Percentiles rank a stretch among this genome's conserved stretches.
Evolutionary conservation across 2,113 vertebrate species (phyloP).

Genomic region (Passer domesticus): DNA sequence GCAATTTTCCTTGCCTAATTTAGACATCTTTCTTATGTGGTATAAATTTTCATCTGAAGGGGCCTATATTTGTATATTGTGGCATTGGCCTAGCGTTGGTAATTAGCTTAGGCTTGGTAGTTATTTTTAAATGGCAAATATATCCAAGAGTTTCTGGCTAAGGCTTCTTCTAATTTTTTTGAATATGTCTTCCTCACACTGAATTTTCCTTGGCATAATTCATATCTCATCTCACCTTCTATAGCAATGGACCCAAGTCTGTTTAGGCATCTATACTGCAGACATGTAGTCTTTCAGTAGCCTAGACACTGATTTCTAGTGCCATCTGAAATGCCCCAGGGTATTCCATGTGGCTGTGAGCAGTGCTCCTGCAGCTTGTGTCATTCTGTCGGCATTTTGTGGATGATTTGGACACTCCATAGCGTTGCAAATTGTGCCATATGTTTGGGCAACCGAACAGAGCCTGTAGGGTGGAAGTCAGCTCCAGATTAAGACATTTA

Average conservation of each 20-base stretch:
- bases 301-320: background rate
- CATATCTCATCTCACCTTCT: background rate
- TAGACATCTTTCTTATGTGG: background rate
- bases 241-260: background rate
- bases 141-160: background rate
- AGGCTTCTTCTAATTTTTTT: background rate
- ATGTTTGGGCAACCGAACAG: conserved; percentile 17
- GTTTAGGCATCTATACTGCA: background rate
- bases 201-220: background rate
- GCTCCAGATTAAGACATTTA: conserved; percentile 22
- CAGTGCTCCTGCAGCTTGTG: background rate
- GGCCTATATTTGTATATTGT: background rate
- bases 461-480: background rate
- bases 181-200: background rate
- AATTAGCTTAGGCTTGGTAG: background rate
- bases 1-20: background rate
- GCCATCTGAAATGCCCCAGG: conserved; percentile 36
- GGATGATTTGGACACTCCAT: conserved; percentile 1
- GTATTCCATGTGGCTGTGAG: conserved; percentile 26
- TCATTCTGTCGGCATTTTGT: conserved; percentile 28
- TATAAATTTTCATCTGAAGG: background rate
- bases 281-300: background rate
- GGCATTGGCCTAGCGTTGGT: background rate
- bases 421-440: background rate
- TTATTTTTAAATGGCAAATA: background rate